These are phyloP conservation scores for Hiodon alosoides DNA, from an alignment of 2,113 vertebrate species.

Conservation along the genomic window DNA sequence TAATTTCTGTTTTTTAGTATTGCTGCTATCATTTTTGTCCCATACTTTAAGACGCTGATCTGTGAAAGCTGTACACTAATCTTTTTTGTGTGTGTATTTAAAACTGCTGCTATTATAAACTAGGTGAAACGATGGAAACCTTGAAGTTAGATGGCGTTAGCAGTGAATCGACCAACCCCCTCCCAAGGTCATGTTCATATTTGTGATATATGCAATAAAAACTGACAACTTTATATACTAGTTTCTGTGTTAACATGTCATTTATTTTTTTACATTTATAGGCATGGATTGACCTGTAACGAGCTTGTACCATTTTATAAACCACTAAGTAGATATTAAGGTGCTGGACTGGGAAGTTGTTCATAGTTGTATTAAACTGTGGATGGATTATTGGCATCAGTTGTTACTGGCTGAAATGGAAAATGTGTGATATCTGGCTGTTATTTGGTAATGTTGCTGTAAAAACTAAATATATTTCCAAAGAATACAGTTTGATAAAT, in stretches of 20 bases:
- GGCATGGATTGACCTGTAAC: neutral
- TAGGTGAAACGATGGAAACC: conserved; percentile 52
- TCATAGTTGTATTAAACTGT: neutral
- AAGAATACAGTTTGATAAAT: conserved; percentile 41
- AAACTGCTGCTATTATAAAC: conserved; percentile 75
- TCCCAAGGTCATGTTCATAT: conserved; percentile 73
- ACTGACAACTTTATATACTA: conserved; percentile 70
- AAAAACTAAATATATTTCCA: conserved; percentile 25
- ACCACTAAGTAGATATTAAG: neutral
- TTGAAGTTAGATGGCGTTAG: conserved; percentile 68
- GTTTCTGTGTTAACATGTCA: conserved; percentile 35
- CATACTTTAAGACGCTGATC: conserved; percentile 54
- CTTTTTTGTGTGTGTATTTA: conserved; percentile 82
- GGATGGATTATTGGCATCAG: neutral
- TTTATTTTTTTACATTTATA: conserved; percentile 16
- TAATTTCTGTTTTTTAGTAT: conserved; percentile 79
- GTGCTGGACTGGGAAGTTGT: neutral
- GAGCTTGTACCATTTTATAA: neutral
- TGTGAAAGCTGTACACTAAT: conserved; percentile 88
- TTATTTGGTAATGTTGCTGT: neutral
- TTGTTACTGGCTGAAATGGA: conserved; percentile 13
- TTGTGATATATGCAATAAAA: conserved; percentile 93
- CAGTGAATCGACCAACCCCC: conserved; percentile 68
- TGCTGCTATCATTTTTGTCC: conserved; percentile 79
- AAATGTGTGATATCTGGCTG: conserved; percentile 23